These are phyloP conservation scores for Temnothorax ravouxi DNA, from an alignment of 2,888 invertebrate species.

Conservation along the genomic window DNA sequence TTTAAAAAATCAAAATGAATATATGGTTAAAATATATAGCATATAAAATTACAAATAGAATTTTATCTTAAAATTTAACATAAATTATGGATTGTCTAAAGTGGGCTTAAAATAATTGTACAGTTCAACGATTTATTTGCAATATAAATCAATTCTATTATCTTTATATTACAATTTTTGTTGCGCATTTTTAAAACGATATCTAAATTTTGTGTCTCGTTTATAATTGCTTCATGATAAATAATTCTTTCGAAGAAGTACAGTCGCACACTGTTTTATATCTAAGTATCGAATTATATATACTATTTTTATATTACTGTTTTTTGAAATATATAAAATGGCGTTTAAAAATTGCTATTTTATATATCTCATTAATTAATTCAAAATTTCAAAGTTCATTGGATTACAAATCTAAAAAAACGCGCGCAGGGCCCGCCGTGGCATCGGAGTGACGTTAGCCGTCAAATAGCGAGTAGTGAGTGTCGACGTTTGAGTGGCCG, in stretches of 20 bases:
- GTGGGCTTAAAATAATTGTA: background rate
- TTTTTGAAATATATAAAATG: background rate
- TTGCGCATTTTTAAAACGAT: background rate
- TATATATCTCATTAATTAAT: background rate
- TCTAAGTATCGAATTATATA: too few relatives aligned
- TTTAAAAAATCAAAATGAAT: background rate
- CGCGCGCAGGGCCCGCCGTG: background rate
- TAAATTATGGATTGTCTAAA: background rate
- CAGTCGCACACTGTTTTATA: background rate
- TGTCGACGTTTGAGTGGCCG: conserved; percentile 72
- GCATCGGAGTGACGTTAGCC: conserved; percentile 27
- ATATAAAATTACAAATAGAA: background rate
- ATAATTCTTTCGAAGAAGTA: background rate
- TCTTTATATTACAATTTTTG: background rate
- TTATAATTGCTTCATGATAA: background rate
- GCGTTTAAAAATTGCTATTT: background rate
- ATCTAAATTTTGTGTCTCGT: background rate
- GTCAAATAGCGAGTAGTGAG: conserved; percentile 69
- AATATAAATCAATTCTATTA: background rate
- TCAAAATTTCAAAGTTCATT: too few relatives aligned
- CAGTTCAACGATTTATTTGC: background rate
- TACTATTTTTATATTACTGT: background rate
- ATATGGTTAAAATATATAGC: background rate
- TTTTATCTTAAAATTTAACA: background rate
- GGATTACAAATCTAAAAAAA: background rate